Evolutionary conservation across 2,113 vertebrate species (phyloP).

Genomic region (Stegostoma tigrinum): DNA sequence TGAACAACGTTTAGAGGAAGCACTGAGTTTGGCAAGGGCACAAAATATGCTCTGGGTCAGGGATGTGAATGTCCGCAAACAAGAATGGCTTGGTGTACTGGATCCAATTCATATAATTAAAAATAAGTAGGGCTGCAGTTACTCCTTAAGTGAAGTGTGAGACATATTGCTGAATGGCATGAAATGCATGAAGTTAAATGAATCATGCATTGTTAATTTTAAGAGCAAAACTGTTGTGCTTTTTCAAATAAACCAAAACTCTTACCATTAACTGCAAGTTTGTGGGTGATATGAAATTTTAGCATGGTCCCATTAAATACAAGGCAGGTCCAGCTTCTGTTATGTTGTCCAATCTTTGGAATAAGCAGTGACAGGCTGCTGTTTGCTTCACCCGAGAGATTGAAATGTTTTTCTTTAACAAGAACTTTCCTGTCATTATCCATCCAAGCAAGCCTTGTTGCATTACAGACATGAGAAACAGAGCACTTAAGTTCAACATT

Average conservation of each 20-base stretch:
- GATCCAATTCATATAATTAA: too few relatives aligned
- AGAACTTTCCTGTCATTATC: background rate
- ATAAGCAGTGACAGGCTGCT: background rate
- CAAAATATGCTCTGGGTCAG: too few relatives aligned
- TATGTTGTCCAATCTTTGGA: background rate
- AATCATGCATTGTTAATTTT: background rate
- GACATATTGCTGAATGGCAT: background rate
- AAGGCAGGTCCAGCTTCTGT: background rate
- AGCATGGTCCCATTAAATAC: background rate
- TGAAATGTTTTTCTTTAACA: background rate
- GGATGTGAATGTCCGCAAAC: too few relatives aligned
- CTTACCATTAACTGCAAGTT: constrained; percentile 1
- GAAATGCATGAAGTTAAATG: background rate
- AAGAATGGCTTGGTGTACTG: too few relatives aligned
- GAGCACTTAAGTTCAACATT: background rate
- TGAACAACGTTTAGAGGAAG: too few relatives aligned
- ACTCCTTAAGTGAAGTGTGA: background rate
- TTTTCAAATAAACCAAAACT: background rate
- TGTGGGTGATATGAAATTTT: background rate
- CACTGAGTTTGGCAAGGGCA: too few relatives aligned
- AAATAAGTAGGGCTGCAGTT: background rate
- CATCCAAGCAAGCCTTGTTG: constrained; percentile 6
- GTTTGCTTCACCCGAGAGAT: background rate
- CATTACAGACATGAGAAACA: background rate
- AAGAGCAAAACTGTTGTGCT: background rate